Evolutionary conservation across 1,140 invertebrate species (phyloP), one percentile per base, ranked within the genome.

Genomic region (Aporrectodea caliginosa): DNA sequence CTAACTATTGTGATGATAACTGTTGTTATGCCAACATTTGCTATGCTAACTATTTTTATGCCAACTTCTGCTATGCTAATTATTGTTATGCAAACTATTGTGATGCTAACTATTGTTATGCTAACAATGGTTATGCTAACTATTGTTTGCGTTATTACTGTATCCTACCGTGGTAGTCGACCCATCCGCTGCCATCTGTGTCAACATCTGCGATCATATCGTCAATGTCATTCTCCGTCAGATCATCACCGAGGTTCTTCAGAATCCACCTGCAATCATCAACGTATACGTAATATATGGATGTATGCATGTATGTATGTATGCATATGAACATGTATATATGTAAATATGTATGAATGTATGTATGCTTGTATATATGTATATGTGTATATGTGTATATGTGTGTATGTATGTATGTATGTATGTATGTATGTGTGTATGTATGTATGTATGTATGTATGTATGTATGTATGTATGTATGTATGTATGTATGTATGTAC

Each of bases 141-240:
- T 58, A 58, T 58, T 58, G 22, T 58, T 58, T 6, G 43, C 22
- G 43, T 58, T 58, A 22, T 58, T 58, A 22, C 22, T 58, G 43
- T 58, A n/a, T 58, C 6, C 22, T 84, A 89, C 88, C 88, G 83
- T 89, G 86, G 80, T 88, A 89, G 83, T 89, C 88, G 75, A 89
- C 88, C 34, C 86, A 88, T 74, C 88, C 88, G 69, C 85, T 87
- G 71, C 87, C 87, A 77, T 89, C 88, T 27, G 87, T 88, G 81
- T 89, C 88, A n/a, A 87, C 87, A 78, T 88, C 87, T 0, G 82
- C 81, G 75, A 89, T 89, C 86, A 89, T 89, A 80, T 88, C 87
- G 30, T 89, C 88, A 78, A 89, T 86, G 83, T 89, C 88, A 33
- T 89, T 86, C 73, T 88, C 87, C n/a, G 85, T 86, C 71, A 88